phyloP scores from a whole-genome alignment of 2,797 vertebrate species.

The Centroberyx gerrardi region DNA sequence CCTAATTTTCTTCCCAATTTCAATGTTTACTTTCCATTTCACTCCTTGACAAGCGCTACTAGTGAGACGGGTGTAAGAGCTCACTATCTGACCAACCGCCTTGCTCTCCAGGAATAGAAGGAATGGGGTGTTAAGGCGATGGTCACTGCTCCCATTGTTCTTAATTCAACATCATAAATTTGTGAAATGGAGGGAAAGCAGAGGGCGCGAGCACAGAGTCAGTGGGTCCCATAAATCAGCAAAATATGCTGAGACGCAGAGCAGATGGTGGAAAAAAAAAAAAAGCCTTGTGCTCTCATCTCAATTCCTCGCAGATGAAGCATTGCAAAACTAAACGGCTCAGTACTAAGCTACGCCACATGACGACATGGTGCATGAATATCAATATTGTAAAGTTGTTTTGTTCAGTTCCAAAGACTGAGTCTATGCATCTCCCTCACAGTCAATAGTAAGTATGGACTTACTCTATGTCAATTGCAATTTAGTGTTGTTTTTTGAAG shows the following conservation, averaged over 20 bases:
- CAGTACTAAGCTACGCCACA: conserved; percentile 43
- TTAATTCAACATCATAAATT: conserved; percentile 80
- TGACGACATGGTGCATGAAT: conserved; percentile 49
- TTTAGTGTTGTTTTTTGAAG: conserved; percentile 28
- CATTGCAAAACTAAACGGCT: conserved; percentile 69
- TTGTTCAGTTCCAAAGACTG: conserved; percentile 46
- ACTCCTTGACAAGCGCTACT: conserved; percentile 59
- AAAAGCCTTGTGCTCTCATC: conserved; percentile 48
- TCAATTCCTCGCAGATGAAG: conserved; percentile 79
- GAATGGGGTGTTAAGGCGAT: conserved; percentile 55
- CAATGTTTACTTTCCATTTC: conserved; percentile 74
- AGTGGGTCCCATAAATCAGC: conserved; percentile 81
- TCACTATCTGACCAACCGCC: conserved; percentile 51
- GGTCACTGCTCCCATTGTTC: conserved; percentile 71
- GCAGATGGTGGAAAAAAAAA: conserved; percentile 80
- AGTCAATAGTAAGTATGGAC: conserved; percentile 24
- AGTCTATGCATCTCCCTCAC: conserved; percentile 25
- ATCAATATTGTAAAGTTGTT: conserved; percentile 63
- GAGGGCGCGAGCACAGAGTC: conserved; percentile 52
- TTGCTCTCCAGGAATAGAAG: conserved; percentile 48
- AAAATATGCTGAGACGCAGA: conserved; percentile 80
- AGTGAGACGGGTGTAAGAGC: conserved; percentile 44
- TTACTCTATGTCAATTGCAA: conserved; percentile 29
- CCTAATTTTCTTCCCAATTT: conserved; percentile 77
- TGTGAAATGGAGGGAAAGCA: conserved; percentile 62